Conservation (phyloP, 2,888 invertebrate genomes). For the Ceriagrion tenellum region DNA sequence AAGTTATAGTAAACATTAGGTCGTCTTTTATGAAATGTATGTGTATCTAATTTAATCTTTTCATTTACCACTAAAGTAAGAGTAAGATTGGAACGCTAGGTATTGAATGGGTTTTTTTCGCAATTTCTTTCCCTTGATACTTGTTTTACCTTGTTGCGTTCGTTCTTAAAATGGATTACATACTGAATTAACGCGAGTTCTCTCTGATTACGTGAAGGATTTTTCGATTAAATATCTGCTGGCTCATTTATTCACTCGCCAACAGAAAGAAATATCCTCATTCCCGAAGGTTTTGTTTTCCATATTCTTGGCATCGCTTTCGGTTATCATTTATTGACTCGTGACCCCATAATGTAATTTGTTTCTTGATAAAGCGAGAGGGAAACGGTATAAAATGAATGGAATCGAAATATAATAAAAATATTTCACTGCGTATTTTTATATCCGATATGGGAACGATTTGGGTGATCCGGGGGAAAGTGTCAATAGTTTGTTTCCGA, state of each 20-base stretch:
- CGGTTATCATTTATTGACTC: conserved; percentile 28
- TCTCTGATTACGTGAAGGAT: too few relatives aligned
- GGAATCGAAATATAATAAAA: not conserved
- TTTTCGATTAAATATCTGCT: not conserved
- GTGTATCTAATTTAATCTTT: too few relatives aligned
- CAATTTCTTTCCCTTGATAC: too few relatives aligned
- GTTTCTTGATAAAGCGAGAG: conserved; percentile 23
- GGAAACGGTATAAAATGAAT: conserved; percentile 2
- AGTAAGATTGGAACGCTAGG: too few relatives aligned
- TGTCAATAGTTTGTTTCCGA: conserved; percentile 36
- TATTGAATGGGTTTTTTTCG: too few relatives aligned
- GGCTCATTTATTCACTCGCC: not conserved
- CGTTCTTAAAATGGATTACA: too few relatives aligned
- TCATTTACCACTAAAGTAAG: too few relatives aligned
- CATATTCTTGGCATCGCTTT: not conserved
- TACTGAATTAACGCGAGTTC: too few relatives aligned
- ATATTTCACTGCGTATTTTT: not conserved
- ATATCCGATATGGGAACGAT: conserved; percentile 17
- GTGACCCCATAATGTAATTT: conserved; percentile 47
- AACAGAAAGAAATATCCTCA: not conserved
- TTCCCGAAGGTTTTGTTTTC: not conserved
- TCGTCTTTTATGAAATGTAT: too few relatives aligned
- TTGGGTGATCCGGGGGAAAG: not conserved
- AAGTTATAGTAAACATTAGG: too few relatives aligned
- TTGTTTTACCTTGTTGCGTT: too few relatives aligned